A percentile compares a stretch with the other conserved stretches of the same genome.
phyloP scores from a whole-genome alignment of 2,888 invertebrate genomes.

The Heteromyza rotundicornis region DNA sequence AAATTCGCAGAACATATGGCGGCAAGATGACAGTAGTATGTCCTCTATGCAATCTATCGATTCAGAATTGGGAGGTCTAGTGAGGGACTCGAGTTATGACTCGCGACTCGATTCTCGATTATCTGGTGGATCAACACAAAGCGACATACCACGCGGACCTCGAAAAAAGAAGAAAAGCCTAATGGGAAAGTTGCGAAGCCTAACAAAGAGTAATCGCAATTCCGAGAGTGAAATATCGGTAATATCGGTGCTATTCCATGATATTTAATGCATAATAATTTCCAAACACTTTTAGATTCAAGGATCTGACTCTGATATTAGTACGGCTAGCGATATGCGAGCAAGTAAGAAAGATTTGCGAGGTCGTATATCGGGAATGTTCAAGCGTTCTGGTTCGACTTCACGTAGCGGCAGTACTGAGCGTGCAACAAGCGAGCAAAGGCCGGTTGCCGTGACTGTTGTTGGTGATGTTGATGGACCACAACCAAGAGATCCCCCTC shows the following conservation, averaged over 20 bases:
- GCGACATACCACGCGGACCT: constrained; percentile 75
- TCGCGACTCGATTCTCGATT: constrained; percentile 76
- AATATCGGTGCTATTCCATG: too few relatives aligned
- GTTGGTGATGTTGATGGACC: constrained; percentile 59
- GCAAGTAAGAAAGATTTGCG: constrained; percentile 79
- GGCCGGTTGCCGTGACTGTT: constrained; percentile 65
- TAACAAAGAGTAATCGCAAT: constrained; percentile 77
- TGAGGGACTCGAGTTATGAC: constrained; percentile 72
- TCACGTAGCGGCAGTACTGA: constrained; percentile 72
- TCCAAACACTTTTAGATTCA: constrained; percentile 58
- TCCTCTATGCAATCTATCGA: constrained; percentile 83
- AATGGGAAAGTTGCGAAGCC: constrained; percentile 82
- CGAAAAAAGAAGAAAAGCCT: constrained; percentile 79
- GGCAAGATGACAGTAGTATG: constrained; percentile 81
- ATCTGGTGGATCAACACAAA: constrained; percentile 85
- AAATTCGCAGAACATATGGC: constrained; percentile 85
- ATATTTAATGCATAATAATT: too few relatives aligned
- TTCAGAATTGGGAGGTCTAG: constrained; percentile 71
- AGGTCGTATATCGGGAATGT: constrained; percentile 82
- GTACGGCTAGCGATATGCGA: constrained; percentile 68
- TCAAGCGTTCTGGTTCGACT: constrained; percentile 71
- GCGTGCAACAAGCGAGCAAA: constrained; percentile 57
- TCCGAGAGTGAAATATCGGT: constrained; percentile 63
- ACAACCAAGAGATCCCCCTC: constrained; percentile 55
- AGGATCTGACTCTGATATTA: constrained; percentile 77